A percentile compares a stretch with the other conserved stretches of the same genome.
These are phyloP conservation scores for Australoheros scitulus DNA, from an alignment of 2,113 vertebrate species.

Conservation along the genomic window DNA sequence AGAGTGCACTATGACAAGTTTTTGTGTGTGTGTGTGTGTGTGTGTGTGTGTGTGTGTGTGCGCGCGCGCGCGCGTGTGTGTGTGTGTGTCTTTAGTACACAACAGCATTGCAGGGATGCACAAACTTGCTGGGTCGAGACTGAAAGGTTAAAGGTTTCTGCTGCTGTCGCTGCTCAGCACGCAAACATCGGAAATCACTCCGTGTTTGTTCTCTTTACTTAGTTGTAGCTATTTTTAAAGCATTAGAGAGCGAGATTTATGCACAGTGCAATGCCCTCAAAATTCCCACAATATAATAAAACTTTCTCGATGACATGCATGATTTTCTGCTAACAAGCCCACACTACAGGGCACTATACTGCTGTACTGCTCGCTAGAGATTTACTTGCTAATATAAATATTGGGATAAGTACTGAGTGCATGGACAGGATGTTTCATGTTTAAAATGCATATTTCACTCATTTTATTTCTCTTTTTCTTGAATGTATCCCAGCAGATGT, in stretches of 20 bases:
- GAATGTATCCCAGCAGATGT: not conserved
- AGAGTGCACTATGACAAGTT: constrained; percentile 43
- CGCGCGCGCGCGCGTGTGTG: not conserved
- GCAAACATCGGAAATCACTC: not conserved
- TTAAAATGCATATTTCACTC: not conserved
- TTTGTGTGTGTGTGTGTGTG: not conserved
- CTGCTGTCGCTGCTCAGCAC: not conserved
- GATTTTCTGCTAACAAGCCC: not conserved
- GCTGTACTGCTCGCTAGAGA: not conserved
- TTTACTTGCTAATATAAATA: not conserved
- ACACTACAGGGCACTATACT: not conserved
- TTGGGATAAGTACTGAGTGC: not conserved
- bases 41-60: not conserved
- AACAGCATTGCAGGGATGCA: constrained; percentile 14
- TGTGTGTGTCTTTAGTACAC: not conserved
- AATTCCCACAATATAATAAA: not conserved
- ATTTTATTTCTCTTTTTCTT: not conserved
- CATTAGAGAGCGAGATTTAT: not conserved
- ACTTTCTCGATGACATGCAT: not conserved
- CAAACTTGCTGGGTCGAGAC: constrained; percentile 13
- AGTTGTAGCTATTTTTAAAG: not conserved
- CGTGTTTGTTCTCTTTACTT: not conserved
- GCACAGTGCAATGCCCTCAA: not conserved
- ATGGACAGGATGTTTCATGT: not conserved
- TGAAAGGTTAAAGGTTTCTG: constrained; percentile 6